Percentiles rank a stretch among this genome's conserved stretches.
Conservation (phyloP, 37 sponge, comb jelly and placozoan species). For the Petrosia ficiformis region DNA sequence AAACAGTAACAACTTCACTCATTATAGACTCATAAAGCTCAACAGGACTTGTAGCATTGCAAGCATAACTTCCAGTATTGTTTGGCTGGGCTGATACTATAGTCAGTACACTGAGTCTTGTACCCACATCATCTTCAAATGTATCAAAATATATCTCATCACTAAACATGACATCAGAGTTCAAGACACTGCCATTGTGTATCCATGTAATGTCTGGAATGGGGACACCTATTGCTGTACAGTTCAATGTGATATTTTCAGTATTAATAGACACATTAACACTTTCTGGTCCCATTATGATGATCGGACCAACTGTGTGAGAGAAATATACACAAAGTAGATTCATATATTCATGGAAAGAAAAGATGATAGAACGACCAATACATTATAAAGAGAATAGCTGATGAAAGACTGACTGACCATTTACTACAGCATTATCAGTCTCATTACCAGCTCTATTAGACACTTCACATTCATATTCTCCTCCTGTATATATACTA, state of each 20-base stretch:
- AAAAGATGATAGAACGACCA: neutral
- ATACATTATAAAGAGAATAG: too few species aligned
- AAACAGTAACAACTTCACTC: constrained; percentile 9
- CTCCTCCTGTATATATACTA: neutral
- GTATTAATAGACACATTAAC: neutral
- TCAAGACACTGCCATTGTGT: constrained; percentile 33
- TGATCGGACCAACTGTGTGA: constrained; percentile 26
- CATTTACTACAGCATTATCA: neutral
- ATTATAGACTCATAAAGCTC: neutral
- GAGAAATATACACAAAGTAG: neutral
- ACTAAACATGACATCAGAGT: neutral
- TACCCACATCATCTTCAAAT: neutral
- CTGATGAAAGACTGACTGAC: too few species aligned
- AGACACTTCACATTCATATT: neutral
- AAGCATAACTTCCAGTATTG: constrained; percentile 52
- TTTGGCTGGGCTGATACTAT: constrained; percentile 15
- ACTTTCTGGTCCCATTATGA: constrained; percentile 2
- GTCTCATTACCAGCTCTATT: neutral
- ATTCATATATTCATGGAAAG: neutral
- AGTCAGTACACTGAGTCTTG: constrained; percentile 8
- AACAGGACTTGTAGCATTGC: constrained; percentile 16
- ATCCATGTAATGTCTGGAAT: constrained; percentile 37
- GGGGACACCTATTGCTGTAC: constrained; percentile 54
- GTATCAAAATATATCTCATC: neutral
- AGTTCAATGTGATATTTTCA: constrained; percentile 17